A percentile compares a stretch with the other conserved stretches of the same genome.
phyloP scores from a whole-genome alignment of 2,113 vertebrate species.

The Okapia johnstoni region DNA sequence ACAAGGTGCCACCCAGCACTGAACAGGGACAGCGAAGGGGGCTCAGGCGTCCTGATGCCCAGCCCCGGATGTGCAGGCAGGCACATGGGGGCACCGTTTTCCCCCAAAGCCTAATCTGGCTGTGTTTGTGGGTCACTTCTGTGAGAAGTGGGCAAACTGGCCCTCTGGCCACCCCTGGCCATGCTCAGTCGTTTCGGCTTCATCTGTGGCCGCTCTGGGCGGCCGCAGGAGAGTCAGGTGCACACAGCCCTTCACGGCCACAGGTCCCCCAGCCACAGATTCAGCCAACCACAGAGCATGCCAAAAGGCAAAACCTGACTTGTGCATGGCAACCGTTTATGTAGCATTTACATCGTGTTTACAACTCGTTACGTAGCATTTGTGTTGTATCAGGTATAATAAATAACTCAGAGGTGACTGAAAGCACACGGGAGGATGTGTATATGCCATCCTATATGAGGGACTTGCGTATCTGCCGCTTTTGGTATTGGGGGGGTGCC shows the following conservation, averaged over 20 bases:
- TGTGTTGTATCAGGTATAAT: neutral
- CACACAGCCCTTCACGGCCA: neutral
- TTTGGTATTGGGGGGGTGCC: neutral
- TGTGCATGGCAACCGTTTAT: accelerated
- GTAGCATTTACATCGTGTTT: neutral
- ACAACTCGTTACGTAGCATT: accelerated
- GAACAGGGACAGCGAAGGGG: neutral
- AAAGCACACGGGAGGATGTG: neutral
- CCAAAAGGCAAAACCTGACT: neutral
- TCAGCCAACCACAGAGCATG: neutral
- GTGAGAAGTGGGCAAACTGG: neutral
- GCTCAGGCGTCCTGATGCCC: neutral
- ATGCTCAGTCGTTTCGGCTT: accelerated
- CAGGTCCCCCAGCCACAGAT: too few relatives aligned
- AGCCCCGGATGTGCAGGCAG: neutral
- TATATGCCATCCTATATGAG: neutral
- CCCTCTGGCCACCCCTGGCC: neutral
- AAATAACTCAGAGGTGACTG: neutral
- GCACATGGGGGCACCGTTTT: accelerated
- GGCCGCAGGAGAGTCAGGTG: neutral
- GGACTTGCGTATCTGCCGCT: neutral
- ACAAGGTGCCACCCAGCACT: neutral
- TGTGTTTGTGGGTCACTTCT: neutral
- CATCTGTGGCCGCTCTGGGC: accelerated
- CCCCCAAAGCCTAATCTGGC: accelerated